Conservation (phyloP, 2,113 vertebrate species). For the Monopterus albus region DNA sequence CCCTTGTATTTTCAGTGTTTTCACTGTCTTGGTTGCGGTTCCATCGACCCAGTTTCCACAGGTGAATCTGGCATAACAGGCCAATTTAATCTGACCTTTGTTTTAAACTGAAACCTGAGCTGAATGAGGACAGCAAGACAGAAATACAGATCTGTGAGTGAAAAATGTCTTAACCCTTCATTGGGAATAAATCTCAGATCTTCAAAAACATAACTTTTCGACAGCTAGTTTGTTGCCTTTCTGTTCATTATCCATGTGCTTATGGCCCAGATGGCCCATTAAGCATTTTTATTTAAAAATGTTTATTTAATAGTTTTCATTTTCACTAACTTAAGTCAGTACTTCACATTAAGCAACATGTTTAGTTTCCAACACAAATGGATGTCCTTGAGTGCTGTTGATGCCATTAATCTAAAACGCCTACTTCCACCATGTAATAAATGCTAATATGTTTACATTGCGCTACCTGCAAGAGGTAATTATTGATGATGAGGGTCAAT, state of each 20-base stretch:
- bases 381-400: neutral
- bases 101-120: neutral
- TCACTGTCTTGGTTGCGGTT: slow-evolving; percentile 4
- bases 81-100: too few relatives aligned
- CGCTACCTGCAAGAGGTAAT: neutral
- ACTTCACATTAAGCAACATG: neutral
- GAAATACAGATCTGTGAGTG: neutral
- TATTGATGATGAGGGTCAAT: neutral
- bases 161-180: neutral
- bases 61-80: slow-evolving; percentile 8
- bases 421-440: neutral
- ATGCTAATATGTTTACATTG: neutral
- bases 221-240: neutral
- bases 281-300: too few relatives aligned
- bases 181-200: neutral
- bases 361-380: too few relatives aligned
- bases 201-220: neutral
- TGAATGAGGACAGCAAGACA: neutral
- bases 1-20: neutral
- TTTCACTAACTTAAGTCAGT: neutral
- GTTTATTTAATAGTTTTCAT: neutral
- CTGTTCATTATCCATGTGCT: too few relatives aligned
- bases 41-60: slow-evolving; percentile 34
- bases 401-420: neutral
- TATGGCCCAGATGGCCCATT: too few relatives aligned